Base-by-base conservation (phyloP, 2,888 invertebrate species). In the Lomographa bimaculata region DNA sequence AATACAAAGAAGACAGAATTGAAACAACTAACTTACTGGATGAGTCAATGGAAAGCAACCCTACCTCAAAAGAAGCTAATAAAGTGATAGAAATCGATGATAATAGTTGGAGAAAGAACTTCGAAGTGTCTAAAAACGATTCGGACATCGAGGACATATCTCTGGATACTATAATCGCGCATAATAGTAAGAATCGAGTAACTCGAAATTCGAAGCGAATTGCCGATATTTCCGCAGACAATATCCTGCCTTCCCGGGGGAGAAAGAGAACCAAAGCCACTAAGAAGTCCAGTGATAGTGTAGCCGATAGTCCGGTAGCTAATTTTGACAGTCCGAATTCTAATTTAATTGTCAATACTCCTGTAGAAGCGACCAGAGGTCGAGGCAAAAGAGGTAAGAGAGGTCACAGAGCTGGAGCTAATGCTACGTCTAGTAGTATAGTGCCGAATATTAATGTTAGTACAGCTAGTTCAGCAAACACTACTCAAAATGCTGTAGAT, bases 1-100 rank as follows among this genome's bases (percentile, higher is more conserved):
- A 64, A 28, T 79, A 67, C 33, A 40, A 46, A 1, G 66, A 63
- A 7, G 70, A 76, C 18, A 68, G 61, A 25, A 46, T 66, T 3
- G 53, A 64, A 18, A 59, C 41, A 7, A 40, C 45, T 0, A 64
- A 55, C 21, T 14, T 70, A n/a, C 33, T 71, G 1, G 49, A 69
- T 41, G 59, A 54, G 5, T 58, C 60, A 0, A 11, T 43, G 14
- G 49, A 56, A 17, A 28, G 37, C 1, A 51, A 56, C 17, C 40
- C 35, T 18, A 40, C 37, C 9, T 34, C 44, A 7, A 37, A 50
- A 44, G 60, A 50, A 19, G 17, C 23, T 14, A 11, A 18, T 10
- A 23, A 32, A 3, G 8, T 12, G 0, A 21, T 37, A 2, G 21
- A 35, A 33, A 28, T 7, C 11, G 10, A 38, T 4, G 25, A 39